Base-by-base conservation (phyloP, 2,113 vertebrate species). In the Podilymbus podiceps region DNA sequence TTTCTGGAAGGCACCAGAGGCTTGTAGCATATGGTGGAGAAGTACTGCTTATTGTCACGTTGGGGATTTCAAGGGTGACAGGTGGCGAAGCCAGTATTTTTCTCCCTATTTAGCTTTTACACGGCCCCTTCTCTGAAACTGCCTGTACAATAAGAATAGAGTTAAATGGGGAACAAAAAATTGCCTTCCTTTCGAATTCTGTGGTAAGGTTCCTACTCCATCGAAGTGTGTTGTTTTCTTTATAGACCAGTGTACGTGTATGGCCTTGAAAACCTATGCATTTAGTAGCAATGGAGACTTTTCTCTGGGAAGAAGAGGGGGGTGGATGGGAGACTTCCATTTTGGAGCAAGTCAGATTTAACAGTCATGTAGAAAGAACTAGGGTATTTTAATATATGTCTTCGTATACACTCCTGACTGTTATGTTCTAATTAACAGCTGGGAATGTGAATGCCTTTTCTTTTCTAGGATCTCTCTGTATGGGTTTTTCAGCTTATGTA, bases 1-100 rank as follows among this genome's bases (percentile, higher is more conserved):
- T 79, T 81, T 92, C 81, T 94, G 80, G 89, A 96, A 95, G 84
- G 69, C 84, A 91, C 56, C 88, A 94, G 85, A 64, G 81, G 52
- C 5, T 0, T 21, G 46, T 31, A 84, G 90, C 78, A 38, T 85
- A 46, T 78, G 82, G 62, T 63, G 20, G 56, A 55, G 52, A 79
- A 87, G 82, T 63, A 33, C 81, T 92, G 84, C 87, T 87, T 92
- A 68, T 90, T 89, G 76, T 85, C 73, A 75, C 0, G 0, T 59
- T 47, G 46, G 71, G 91, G 72, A 91, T 91, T 89, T 93, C 80
- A 83, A 56, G 81, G 81, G 49, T 86, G 91, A 42, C 44, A 74
- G 77, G 74, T 7, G 9, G 7, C 67, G 47, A 92, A 89, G 59
- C 64, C 15, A 10, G 42, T 35, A 15, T 66, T 71, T 89, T 94